Conservation (phyloP, 2,113 vertebrate genomes). For the Mastomys natalensis region DNA sequence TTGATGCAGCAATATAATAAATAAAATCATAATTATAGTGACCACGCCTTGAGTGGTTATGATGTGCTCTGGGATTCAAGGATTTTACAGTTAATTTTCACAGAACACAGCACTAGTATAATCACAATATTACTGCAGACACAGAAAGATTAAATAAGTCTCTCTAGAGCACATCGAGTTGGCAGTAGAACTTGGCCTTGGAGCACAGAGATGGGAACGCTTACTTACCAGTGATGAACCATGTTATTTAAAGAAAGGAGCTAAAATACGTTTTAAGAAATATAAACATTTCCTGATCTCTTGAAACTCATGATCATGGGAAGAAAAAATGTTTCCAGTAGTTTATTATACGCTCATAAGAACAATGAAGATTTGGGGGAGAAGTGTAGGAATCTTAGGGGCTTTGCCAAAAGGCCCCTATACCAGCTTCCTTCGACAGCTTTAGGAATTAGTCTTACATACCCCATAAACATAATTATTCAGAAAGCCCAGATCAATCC, state of each 20-base stretch:
- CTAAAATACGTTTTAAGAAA: not conserved
- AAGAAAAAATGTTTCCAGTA: not conserved
- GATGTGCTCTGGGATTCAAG: not conserved
- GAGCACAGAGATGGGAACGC: not conserved
- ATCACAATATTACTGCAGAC: not conserved
- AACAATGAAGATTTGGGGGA: not conserved
- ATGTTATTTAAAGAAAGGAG: not conserved
- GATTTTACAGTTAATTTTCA: conserved; percentile 26
- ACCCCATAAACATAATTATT: not conserved
- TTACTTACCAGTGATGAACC: not conserved
- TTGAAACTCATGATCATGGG: not conserved
- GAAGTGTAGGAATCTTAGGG: not conserved
- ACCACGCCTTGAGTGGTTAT: not conserved
- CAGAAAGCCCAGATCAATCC: not conserved
- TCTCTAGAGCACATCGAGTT: not conserved
- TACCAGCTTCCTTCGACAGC: not conserved
- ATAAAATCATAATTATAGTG: not conserved
- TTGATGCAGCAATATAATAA: not conserved
- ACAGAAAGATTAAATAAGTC: not conserved
- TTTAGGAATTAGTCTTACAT: not conserved
- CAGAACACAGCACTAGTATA: not conserved
- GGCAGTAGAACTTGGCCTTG: not conserved
- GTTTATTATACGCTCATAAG: not conserved
- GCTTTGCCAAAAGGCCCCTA: not conserved
- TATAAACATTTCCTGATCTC: not conserved